A percentile compares a stretch with the other conserved stretches of the same genome.
Conservation (phyloP, 1,140 invertebrate genomes). For the Tetramorium parvispinum region DNA sequence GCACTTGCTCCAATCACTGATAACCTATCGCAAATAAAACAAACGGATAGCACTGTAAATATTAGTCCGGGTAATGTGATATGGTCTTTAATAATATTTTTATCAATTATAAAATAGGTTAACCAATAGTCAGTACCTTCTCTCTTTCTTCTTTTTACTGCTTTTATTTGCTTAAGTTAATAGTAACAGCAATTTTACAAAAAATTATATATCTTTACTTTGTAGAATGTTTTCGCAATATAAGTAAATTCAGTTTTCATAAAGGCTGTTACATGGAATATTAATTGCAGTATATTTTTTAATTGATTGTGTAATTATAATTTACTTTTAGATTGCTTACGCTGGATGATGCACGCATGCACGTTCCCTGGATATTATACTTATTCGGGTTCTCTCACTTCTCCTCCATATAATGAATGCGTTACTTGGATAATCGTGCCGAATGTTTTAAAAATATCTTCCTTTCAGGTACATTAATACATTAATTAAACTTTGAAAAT, state of each 20-base stretch:
- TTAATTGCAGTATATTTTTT: not conserved
- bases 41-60: slow-evolving; percentile 71
- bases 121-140: not conserved
- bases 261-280: not conserved
- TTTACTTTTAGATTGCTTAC: slow-evolving; percentile 65
- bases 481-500: slow-evolving; percentile 48
- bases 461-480: slow-evolving; percentile 87
- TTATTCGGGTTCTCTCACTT: slow-evolving; percentile 91
- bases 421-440: slow-evolving; percentile 92
- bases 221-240: not conserved
- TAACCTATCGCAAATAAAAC: slow-evolving; percentile 79
- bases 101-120: not conserved
- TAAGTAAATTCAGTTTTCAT: not conserved
- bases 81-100: not conserved
- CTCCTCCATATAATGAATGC: slow-evolving; percentile 89
- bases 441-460: slow-evolving; percentile 89
- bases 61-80: slow-evolving; percentile 76
- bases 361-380: slow-evolving; percentile 85
- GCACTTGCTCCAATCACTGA: slow-evolving; percentile 79
- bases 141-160: not conserved
- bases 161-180: not conserved
- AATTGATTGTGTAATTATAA: not conserved
- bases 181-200: not conserved
- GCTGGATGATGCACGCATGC: slow-evolving; percentile 69
- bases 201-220: not conserved